phyloP scores from a whole-genome alignment of 2,113 vertebrate genomes.

The Zingel zingel region DNA sequence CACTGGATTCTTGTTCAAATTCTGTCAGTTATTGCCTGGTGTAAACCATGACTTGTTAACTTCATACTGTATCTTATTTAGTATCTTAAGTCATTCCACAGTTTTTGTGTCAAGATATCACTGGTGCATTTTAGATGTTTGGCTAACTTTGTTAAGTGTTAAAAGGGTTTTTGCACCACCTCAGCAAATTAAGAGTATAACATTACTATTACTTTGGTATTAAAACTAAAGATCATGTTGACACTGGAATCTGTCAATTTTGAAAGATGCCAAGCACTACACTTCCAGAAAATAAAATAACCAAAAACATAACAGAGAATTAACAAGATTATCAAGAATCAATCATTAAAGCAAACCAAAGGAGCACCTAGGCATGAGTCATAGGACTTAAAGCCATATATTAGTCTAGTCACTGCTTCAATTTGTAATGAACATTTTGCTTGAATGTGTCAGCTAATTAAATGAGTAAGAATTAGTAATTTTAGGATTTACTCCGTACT shows the following conservation, averaged over 20 bases:
- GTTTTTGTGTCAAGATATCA: background rate
- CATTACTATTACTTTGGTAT: background rate
- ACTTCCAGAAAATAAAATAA: background rate
- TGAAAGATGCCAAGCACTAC: background rate
- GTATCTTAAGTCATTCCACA: background rate
- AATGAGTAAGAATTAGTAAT: background rate
- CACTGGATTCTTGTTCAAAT: background rate
- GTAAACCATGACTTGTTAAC: background rate
- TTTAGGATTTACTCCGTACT: background rate
- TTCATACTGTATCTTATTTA: background rate
- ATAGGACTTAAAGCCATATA: constrained; percentile 7
- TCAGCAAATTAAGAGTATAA: background rate
- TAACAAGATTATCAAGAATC: constrained; percentile 9
- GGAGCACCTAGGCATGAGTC: constrained; percentile 18
- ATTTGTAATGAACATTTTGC: constrained; percentile 4
- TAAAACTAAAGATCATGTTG: background rate
- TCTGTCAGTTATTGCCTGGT: background rate
- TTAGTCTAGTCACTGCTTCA: constrained; percentile 16
- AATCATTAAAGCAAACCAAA: constrained; percentile 9
- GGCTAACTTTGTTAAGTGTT: background rate
- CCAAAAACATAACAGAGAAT: constrained; percentile 8
- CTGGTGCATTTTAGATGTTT: background rate
- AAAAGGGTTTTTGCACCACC: background rate
- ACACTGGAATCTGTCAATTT: background rate
- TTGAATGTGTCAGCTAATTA: constrained; percentile 6